Percentiles rank a stretch among this genome's conserved stretches.
phyloP scores from a whole-genome alignment of 2,113 vertebrate genomes.

The Theropithecus gelada region DNA sequence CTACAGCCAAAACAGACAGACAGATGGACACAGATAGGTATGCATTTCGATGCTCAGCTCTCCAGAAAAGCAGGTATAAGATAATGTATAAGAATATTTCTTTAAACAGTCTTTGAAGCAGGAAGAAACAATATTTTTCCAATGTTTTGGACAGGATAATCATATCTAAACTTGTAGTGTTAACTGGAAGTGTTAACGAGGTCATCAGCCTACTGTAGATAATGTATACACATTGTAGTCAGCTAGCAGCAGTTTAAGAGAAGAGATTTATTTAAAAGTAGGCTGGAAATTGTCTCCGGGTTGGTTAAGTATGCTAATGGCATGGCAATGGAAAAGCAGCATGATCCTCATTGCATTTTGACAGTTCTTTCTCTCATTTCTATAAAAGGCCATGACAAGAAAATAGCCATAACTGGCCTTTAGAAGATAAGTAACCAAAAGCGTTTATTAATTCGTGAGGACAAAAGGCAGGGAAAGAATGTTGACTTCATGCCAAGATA shows the following conservation, averaged over 20 bases:
- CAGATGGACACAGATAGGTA: not conserved
- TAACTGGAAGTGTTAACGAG: not conserved
- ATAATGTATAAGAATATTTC: not conserved
- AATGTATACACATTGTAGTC: not conserved
- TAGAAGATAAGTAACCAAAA: constrained; percentile 32
- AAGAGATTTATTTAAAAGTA: not conserved
- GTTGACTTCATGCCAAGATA: not conserved
- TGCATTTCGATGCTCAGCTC: not conserved
- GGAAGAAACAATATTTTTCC: not conserved
- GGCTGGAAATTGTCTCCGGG: not conserved
- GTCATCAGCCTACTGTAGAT: not conserved
- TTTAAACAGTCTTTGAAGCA: not conserved
- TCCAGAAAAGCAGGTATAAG: not conserved
- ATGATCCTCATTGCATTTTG: not conserved
- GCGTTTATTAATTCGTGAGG: not conserved
- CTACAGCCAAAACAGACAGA: not conserved
- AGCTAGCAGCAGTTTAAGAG: not conserved
- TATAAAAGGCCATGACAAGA: not conserved
- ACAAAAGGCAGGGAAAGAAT: constrained; percentile 7
- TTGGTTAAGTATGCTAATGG: not conserved
- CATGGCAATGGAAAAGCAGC: not conserved
- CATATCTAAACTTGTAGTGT: not conserved
- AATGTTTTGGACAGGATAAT: not conserved
- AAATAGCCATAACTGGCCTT: not conserved
- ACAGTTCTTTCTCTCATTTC: not conserved